These are phyloP conservation scores for Leptatherina wallacei DNA, from an alignment of 2,797 vertebrate genomes.

Conservation along the genomic window DNA sequence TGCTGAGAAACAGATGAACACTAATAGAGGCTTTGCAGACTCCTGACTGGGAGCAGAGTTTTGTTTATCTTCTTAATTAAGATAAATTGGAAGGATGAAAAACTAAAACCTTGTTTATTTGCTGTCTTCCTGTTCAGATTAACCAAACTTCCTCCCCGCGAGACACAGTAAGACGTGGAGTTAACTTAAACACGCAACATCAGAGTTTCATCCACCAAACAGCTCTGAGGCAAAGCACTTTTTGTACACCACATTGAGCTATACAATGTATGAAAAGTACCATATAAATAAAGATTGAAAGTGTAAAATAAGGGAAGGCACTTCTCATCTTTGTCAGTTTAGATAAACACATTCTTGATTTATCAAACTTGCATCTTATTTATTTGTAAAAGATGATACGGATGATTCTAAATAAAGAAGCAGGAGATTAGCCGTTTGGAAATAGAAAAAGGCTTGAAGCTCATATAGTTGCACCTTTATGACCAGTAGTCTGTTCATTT, in stretches of 20 bases:
- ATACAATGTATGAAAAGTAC: too few relatives aligned
- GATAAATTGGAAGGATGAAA: conserved; percentile 71
- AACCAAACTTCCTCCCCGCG: conserved; percentile 56
- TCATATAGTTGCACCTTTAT: not conserved
- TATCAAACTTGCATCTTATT: not conserved
- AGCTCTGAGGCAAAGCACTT: not conserved
- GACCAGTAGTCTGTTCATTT: not conserved
- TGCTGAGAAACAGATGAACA: conserved; percentile 12
- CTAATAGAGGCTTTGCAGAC: conserved; percentile 18
- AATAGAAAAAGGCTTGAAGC: not conserved
- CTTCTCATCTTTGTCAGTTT: not conserved
- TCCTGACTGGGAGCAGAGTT: conserved; percentile 40
- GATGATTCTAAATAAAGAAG: not conserved
- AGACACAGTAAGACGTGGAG: conserved; percentile 33
- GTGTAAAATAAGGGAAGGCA: not conserved
- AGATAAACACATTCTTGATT: not conserved
- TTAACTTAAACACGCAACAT: conserved; percentile 13
- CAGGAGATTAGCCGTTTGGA: not conserved
- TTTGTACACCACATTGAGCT: too few relatives aligned
- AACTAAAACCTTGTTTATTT: conserved; percentile 73
- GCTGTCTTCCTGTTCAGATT: conserved; percentile 59
- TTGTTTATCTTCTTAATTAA: conserved; percentile 72
- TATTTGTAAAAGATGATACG: not conserved
- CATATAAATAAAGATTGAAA: not conserved
- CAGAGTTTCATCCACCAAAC: conserved; percentile 1